These are phyloP conservation scores for Halisarca cf. caerulea DNA, from an alignment of 37 sponge, comb jelly and placozoan genomes.

Conservation along the genomic window DNA sequence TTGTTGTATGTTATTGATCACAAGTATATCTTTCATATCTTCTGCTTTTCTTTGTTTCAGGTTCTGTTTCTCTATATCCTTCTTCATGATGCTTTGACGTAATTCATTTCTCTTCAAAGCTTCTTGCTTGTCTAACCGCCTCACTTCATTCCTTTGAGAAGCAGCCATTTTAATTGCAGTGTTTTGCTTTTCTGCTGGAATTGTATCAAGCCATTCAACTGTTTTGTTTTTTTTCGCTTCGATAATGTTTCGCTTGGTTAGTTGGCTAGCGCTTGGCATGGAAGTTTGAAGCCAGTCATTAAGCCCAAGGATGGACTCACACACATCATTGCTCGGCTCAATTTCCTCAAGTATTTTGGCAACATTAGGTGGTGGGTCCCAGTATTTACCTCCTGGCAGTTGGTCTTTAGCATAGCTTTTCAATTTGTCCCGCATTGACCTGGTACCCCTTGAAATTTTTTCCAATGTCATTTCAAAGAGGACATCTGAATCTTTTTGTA, in stretches of 20 bases:
- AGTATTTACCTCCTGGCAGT: constrained; percentile 49
- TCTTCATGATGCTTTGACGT: not conserved
- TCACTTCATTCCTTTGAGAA: not conserved
- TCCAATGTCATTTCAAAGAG: not conserved
- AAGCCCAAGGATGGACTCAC: constrained; percentile 47
- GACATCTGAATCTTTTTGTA: not conserved
- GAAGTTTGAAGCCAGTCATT: constrained; percentile 38
- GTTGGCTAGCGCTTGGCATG: constrained; percentile 33
- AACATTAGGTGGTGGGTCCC: constrained; percentile 27
- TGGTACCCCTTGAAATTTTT: constrained; percentile 31
- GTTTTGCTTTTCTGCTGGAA: not conserved
- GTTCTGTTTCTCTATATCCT: constrained; percentile 3
- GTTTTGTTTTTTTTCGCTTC: constrained; percentile 48
- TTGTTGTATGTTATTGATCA: too few relatives aligned
- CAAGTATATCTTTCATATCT: constrained; percentile 16
- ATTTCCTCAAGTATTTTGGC: not conserved
- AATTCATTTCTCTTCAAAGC: not conserved
- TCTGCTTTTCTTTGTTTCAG: constrained; percentile 5
- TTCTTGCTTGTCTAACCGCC: not conserved
- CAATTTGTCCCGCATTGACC: constrained; percentile 43
- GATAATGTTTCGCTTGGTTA: constrained; percentile 11
- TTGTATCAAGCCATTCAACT: constrained; percentile 29
- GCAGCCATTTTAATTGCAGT: not conserved
- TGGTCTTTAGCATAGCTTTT: constrained; percentile 49
- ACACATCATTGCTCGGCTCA: constrained; percentile 41